Evolutionary conservation across 2,888 invertebrate species (phyloP).

Genomic region (Scaptomyza tumidula): DNA sequence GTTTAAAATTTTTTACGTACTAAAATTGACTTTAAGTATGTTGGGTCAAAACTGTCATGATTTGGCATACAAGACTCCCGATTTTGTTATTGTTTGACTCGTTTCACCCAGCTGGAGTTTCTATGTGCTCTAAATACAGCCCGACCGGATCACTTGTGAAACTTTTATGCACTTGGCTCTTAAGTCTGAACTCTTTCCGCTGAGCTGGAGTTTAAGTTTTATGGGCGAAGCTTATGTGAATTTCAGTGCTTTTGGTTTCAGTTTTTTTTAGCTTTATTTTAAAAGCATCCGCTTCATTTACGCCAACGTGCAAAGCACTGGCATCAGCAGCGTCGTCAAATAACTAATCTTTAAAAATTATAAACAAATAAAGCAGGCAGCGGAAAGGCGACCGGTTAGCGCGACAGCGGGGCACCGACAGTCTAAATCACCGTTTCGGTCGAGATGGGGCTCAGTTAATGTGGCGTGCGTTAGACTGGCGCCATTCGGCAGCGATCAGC

Average conservation of each 20-base stretch:
- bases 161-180: conserved; percentile 7
- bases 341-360: conserved; percentile 77
- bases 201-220: conserved; percentile 12
- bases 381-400: neutral
- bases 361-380: conserved; percentile 66
- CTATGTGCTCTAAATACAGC: neutral
- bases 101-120: conserved; percentile 1
- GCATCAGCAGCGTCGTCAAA: conserved; percentile 18
- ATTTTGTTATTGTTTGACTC: conserved; percentile 6
- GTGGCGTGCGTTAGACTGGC: conserved; percentile 75
- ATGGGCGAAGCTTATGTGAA: conserved; percentile 49
- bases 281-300: conserved; percentile 73
- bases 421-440: conserved; percentile 50
- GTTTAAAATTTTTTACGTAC: neutral
- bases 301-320: conserved; percentile 46
- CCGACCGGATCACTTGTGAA: conserved; percentile 41
- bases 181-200: conserved; percentile 6
- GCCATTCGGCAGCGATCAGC: conserved; percentile 57
- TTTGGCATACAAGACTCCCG: neutral
- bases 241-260: conserved; percentile 22
- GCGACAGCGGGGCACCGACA: conserved; percentile 5
- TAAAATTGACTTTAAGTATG: neutral
- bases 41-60: neutral
- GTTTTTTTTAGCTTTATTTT: conserved; percentile 36
- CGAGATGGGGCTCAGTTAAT: conserved; percentile 57